A percentile compares a stretch with the other conserved stretches of the same genome.
Conservation (phyloP, 2,888 invertebrate species). For the Ochropleura plecta region DNA sequence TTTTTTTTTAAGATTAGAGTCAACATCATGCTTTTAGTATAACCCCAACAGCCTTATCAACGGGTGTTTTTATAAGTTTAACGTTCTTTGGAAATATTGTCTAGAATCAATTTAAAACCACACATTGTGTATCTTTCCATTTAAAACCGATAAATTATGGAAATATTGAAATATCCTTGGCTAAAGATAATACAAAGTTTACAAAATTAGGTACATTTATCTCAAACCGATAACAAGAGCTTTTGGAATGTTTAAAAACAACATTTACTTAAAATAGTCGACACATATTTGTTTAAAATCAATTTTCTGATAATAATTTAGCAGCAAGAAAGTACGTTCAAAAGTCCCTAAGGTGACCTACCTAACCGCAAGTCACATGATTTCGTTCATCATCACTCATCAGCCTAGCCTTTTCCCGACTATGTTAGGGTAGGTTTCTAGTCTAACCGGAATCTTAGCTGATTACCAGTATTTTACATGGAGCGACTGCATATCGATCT, state of each 20-base stretch:
- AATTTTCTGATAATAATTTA: constrained; percentile 22
- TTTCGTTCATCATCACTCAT: too few species aligned
- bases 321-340: constrained; percentile 23
- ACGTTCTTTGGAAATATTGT: constrained; percentile 22
- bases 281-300: constrained; percentile 53
- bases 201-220: constrained; percentile 20
- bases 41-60: constrained; percentile 12
- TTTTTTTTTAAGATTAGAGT: not conserved
- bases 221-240: constrained; percentile 44
- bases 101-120: constrained; percentile 18
- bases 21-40: not conserved
- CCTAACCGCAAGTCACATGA: too few species aligned
- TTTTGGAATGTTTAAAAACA: constrained; percentile 17
- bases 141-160: constrained; percentile 32
- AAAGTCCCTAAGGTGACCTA: too few species aligned
- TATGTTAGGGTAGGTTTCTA: too few species aligned
- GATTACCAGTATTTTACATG: too few species aligned
- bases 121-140: constrained; percentile 11
- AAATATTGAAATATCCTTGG: constrained; percentile 14
- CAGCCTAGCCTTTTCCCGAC: too few species aligned
- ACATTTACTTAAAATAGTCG: constrained; percentile 14
- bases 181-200: constrained; percentile 39
- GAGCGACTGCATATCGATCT: too few species aligned
- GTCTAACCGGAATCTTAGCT: too few species aligned
- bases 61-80: constrained; percentile 7